A percentile compares a stretch with the other conserved stretches of the same genome.
Conservation (phyloP, 2,888 invertebrate species). For the Adineta ricciae region DNA sequence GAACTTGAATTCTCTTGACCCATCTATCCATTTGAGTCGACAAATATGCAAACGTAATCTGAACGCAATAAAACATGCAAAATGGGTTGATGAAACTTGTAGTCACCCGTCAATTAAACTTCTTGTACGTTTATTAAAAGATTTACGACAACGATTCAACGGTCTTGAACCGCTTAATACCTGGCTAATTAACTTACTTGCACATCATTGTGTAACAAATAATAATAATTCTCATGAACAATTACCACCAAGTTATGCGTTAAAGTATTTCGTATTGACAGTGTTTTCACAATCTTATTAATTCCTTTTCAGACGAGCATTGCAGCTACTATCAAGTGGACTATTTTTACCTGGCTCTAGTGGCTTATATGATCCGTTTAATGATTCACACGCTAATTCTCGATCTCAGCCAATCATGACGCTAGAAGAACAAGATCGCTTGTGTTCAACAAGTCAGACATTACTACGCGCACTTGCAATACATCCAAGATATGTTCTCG, state of each 20-base stretch:
- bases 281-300: too few species aligned
- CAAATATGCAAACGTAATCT: conserved; percentile 74
- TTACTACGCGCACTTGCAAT: conserved; percentile 70
- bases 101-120: conserved; percentile 80
- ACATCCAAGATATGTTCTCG: background rate
- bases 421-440: conserved; percentile 73
- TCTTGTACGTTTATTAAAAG: conserved; percentile 79
- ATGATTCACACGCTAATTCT: conserved; percentile 55
- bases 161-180: conserved; percentile 81
- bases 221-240: conserved; percentile 78
- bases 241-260: conserved; percentile 79
- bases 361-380: conserved; percentile 69
- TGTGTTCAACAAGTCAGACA: conserved; percentile 86
- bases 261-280: conserved; percentile 50
- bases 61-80: conserved; percentile 82
- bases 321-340: conserved; percentile 82
- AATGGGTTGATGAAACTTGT: conserved; percentile 96
- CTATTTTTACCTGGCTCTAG: conserved; percentile 79
- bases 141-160: conserved; percentile 75
- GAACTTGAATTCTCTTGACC: conserved; percentile 80
- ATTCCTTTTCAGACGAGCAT: conserved; percentile 59
- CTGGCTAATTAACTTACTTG: conserved; percentile 79
- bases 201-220: conserved; percentile 90
- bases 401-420: conserved; percentile 80
- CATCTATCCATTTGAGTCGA: conserved; percentile 65